Evolutionary conservation across 1,140 invertebrate genomes (phyloP), one percentile per base, ranked within the genome.

Genomic region (Bathynomus jamesi): DNA sequence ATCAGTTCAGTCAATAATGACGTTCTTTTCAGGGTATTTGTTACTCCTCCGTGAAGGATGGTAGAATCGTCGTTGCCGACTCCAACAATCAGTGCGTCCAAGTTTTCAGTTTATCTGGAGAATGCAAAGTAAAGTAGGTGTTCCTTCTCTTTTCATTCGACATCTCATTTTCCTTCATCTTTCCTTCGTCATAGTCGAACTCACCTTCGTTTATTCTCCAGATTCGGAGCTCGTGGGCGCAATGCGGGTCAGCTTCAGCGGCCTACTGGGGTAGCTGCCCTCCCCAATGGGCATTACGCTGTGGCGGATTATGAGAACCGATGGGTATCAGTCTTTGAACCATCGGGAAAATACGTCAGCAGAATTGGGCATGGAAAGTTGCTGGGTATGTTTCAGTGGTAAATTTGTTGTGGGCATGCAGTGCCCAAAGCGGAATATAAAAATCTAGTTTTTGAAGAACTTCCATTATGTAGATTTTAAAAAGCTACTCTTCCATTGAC

Each of bases 221-320:
- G 79, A 69, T 86, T 87, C 78, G 85, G 85, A 1, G 79, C 81
- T 3, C 81, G 85, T 25, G 85, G 85, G 17, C 75, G 86, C 62
- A 79, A 80, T 13, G 80, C 84, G 4, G 86, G 85, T 17, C 85
- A 86, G 75, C 73, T 87, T 61, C 85, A 86, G 77, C 71, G 86
- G 68, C 86, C 86, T 17, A 86, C 85, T 28, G 86, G 86, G 17
- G 83, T 87, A 2, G 81, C 82, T 65, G 80, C 83, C 13, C 80
- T 85, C 24, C 78, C 82, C 1, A 84, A 83, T 79, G 86, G 85
- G 3, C 85, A 86, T 75, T 86, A 83, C 77, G 80, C 85, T n/a
- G 82, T 87, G 1, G 84, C 86, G 7, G 86, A 87, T 75, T 87
- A 87, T 78, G 86, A 87, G 74, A 87, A 87, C 76, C 85, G 85